A percentile compares a stretch with the other conserved stretches of the same genome.
Conservation (phyloP, 2,797 vertebrate genomes). For the Sphaeramia orbicularis region DNA sequence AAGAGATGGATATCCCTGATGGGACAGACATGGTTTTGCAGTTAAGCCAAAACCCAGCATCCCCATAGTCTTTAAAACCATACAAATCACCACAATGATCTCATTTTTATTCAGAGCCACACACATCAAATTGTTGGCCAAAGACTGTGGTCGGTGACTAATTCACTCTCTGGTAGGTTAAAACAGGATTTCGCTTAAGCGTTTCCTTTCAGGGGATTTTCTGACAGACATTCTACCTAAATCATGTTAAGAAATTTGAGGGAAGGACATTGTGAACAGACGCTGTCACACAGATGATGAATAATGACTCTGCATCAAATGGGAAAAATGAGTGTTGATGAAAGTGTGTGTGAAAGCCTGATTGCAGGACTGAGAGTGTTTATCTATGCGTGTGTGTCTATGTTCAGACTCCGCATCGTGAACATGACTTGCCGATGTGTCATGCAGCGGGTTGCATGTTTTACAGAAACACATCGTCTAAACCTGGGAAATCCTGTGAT, state of each 20-base stretch:
- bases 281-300: constrained; percentile 30
- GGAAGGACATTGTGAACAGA: neutral
- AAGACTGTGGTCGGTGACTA: constrained; percentile 29
- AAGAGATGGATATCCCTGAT: constrained; percentile 18
- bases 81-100: constrained; percentile 8
- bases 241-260: constrained; percentile 9
- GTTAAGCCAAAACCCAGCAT: constrained; percentile 7
- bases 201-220: constrained; percentile 13
- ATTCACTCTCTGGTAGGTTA: constrained; percentile 33
- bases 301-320: constrained; percentile 25
- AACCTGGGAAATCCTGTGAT: constrained; percentile 60
- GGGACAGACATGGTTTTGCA: neutral
- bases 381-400: neutral
- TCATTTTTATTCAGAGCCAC: constrained; percentile 58
- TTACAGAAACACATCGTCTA: constrained; percentile 40
- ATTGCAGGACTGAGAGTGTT: neutral
- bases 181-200: constrained; percentile 30
- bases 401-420: neutral
- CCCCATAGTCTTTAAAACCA: neutral
- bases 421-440: constrained; percentile 21
- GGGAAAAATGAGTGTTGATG: constrained; percentile 1
- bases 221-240: neutral
- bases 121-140: constrained; percentile 41
- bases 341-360: constrained; percentile 2
- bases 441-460: constrained; percentile 28